Conservation (phyloP, 1,140 invertebrate genomes). For the Hypsibius dujardini region DNA sequence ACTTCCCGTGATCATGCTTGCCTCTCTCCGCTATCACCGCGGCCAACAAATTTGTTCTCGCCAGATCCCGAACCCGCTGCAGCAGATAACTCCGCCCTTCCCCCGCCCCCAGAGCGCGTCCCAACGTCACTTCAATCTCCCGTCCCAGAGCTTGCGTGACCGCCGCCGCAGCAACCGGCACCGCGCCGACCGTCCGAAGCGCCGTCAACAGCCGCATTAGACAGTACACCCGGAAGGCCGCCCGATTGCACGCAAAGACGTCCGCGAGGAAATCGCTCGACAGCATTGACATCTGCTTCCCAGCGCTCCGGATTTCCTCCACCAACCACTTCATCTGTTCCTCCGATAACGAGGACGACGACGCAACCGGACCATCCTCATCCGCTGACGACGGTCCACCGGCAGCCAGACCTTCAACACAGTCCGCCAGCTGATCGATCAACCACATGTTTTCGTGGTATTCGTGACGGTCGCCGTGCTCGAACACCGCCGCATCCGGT, state of each 20-base stretch:
- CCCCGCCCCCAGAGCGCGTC: no score
- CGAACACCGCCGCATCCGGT: neutral
- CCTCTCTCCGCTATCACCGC: no score
- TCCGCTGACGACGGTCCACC: neutral
- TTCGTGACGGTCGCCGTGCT: neutral
- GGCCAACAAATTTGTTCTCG: no score
- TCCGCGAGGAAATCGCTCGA: neutral
- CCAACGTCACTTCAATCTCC: no score
- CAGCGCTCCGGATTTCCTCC: neutral
- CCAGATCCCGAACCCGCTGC: no score
- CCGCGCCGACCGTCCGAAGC: no score
- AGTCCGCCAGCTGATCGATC: neutral
- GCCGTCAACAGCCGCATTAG: neutral
- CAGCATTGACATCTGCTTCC: no score
- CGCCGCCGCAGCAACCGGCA: no score
- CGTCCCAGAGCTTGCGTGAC: no score
- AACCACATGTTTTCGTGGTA: neutral
- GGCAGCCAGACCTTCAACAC: neutral
- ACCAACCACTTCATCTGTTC: neutral
- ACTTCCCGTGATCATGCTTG: no score
- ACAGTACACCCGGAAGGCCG: constrained; percentile 3
- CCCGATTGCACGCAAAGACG: neutral
- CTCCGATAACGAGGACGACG: neutral
- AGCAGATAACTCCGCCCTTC: no score
- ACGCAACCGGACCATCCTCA: neutral